Base-by-base conservation (phyloP, 2,113 vertebrate species). In the Dipodomys ordii region DNA sequence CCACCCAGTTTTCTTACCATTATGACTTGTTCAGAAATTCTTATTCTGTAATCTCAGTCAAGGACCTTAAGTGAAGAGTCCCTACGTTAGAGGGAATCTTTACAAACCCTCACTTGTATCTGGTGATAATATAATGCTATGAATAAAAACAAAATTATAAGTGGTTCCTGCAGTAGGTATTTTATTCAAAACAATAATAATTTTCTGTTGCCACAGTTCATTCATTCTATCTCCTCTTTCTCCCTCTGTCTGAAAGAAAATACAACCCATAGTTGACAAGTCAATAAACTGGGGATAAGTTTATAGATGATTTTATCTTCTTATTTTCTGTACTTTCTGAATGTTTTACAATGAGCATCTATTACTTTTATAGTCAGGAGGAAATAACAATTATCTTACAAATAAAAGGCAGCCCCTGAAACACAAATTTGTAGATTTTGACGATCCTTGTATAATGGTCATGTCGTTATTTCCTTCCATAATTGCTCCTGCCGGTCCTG, bases 311-410 rank as follows among this genome's bases (percentile, higher is more conserved):
- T 20, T 81, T 96, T 88, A 80, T 94, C 87, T 91, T 68, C 69
- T 95, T 79, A 87, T 92, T 95, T 93, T 91, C 57, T 86, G 76
- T 79, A 87, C 90, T 95, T 93, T 91, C 57, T 86, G 79, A 83
- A 39, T 88, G 72, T 88, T 92, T 96, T 92, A 80, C 4, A 46
- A 62, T 83, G 32, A 94, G 27, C 8, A 68, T 76, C 57, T 53
- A 71, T 88, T 82, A 77, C n/a, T 32, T 92, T 91, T 93, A 68
- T 64, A 67, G 78, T 80, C 16, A 32, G 64, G 78, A 88, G 35
- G 83, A 83, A 91, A 90, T 82, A 44, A 35, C 19, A 39, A 6
- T 84, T 82, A 39, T 32, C 83, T 92, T 64, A 57, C 30, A 84
- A 72, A 85, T 87, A 27, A 84, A 73, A 90, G 39, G 7, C 80